Conservation (phyloP, 2,888 invertebrate species). For the Eristalis tenax region DNA sequence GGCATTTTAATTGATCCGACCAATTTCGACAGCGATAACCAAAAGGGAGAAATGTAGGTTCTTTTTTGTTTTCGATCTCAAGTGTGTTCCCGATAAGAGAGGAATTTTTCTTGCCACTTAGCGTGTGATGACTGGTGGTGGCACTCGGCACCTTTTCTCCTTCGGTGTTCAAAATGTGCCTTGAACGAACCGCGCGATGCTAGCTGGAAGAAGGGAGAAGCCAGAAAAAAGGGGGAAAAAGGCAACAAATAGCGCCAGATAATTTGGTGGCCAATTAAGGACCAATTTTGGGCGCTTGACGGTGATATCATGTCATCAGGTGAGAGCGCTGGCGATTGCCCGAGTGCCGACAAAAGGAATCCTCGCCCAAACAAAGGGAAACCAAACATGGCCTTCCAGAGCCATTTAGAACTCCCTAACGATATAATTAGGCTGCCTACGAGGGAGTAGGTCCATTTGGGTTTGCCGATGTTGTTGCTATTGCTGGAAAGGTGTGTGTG, state of each 20-base stretch:
- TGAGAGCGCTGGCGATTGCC: slow-evolving; percentile 64
- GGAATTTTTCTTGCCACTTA: slow-evolving; percentile 68
- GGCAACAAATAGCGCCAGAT: slow-evolving; percentile 58
- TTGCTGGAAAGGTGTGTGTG: slow-evolving; percentile 53
- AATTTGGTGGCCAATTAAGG: slow-evolving; percentile 72
- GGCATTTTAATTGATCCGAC: slow-evolving; percentile 69
- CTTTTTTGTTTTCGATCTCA: slow-evolving; percentile 7
- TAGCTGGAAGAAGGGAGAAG: not conserved
- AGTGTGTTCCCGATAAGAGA: slow-evolving; percentile 58
- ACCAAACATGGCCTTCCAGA: slow-evolving; percentile 54
- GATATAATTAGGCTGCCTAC: slow-evolving; percentile 72
- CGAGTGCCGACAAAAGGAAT: slow-evolving; percentile 65
- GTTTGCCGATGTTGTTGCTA: slow-evolving; percentile 7
- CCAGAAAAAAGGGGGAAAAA: not conserved
- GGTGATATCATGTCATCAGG: slow-evolving; percentile 71
- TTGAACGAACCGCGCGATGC: slow-evolving; percentile 1
- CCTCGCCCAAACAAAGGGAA: slow-evolving; percentile 13
- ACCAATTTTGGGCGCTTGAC: slow-evolving; percentile 65
- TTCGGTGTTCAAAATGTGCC: slow-evolving; percentile 52
- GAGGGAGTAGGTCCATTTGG: slow-evolving; percentile 31
- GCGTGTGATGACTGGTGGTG: slow-evolving; percentile 50
- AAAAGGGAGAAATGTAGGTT: not conserved
- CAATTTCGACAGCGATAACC: slow-evolving; percentile 44
- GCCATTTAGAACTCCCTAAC: slow-evolving; percentile 70
- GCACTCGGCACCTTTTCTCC: slow-evolving; percentile 57